A percentile compares a stretch with the other conserved stretches of the same genome.
Conservation (phyloP, 2,113 vertebrate genomes). For the Fregata magnificens region DNA sequence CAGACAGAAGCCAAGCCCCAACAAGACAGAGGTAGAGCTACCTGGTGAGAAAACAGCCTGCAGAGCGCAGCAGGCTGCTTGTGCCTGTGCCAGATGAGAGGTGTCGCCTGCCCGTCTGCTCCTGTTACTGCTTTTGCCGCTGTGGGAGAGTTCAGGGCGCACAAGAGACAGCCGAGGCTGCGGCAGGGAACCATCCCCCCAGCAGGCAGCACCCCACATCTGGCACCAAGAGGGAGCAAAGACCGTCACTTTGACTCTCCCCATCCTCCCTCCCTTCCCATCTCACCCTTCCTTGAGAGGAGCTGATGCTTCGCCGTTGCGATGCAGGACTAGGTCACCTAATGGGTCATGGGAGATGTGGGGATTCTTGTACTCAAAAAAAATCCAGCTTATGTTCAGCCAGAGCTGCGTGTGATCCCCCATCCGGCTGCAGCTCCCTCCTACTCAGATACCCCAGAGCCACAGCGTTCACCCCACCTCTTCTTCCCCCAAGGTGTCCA, state of each 20-base stretch:
- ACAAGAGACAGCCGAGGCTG: neutral
- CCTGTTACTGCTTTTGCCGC: neutral
- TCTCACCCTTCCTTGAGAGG: neutral
- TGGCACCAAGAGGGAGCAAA: neutral
- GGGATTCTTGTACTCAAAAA: neutral
- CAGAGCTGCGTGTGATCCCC: neutral
- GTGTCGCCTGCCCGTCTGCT: neutral
- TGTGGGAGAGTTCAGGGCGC: neutral
- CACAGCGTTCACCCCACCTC: neutral
- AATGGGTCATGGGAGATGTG: accelerated
- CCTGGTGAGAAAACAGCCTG: neutral
- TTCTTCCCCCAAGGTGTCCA: neutral
- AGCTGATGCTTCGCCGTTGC: neutral
- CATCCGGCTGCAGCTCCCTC: neutral
- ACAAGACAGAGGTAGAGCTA: neutral
- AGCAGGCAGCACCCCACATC: neutral
- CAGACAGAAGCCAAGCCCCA: neutral
- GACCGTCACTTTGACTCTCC: accelerated
- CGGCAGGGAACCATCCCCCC: neutral
- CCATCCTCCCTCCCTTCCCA: neutral
- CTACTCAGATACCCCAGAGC: neutral
- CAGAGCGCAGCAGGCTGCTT: neutral
- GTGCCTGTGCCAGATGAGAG: neutral
- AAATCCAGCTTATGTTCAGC: neutral
- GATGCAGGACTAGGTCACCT: neutral